phyloP scores from a whole-genome alignment of 2,113 vertebrate species.

The mouse (Mus musculus) region GRCm39 chr9:30153001-30153500 shows the following conservation, averaged over 20 bases:
- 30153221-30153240: slow-evolving; percentile 88
- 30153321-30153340: not conserved
- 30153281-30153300: slow-evolving; percentile 76
- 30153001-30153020: slow-evolving; percentile 20
- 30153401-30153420: not conserved
- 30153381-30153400: no score
- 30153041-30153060: slow-evolving; percentile 14
- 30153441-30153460: not conserved
- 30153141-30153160: not conserved
- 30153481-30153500: slow-evolving; percentile 20
- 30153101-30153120: slow-evolving; percentile 63
- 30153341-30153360: not conserved
- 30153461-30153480: not conserved
- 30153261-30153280: slow-evolving; percentile 73
- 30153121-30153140: slow-evolving; percentile 25
- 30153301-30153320: slow-evolving; percentile 72
- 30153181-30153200: slow-evolving; percentile 76
- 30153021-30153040: not conserved
- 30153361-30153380: not conserved
- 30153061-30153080: not conserved
- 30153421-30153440: not conserved
- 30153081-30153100: slow-evolving; percentile 67
- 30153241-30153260: slow-evolving; percentile 83
- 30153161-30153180: not conserved
- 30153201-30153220: slow-evolving; percentile 83